Conservation (phyloP, 2,888 invertebrate genomes). For the Acleris cristana region DNA sequence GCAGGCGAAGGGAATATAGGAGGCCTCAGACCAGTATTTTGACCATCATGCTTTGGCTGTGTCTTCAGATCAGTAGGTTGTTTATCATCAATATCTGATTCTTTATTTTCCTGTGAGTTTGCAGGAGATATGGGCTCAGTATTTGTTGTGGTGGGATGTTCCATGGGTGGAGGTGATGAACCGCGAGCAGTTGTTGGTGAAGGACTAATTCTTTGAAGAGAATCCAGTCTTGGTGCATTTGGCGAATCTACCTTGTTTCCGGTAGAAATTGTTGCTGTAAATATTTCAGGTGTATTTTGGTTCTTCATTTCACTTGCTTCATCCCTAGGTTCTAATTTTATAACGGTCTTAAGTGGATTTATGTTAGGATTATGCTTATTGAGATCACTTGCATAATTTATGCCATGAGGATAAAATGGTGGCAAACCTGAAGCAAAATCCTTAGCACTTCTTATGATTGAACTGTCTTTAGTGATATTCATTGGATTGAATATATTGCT, state of each 20-base stretch:
- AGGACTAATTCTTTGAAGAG: slow-evolving; percentile 75
- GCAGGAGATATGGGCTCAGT: slow-evolving; percentile 77
- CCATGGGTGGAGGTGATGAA: slow-evolving; percentile 74
- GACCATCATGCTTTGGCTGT: slow-evolving; percentile 68
- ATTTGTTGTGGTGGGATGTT: slow-evolving; percentile 69
- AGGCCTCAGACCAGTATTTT: slow-evolving; percentile 59
- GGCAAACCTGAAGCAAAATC: slow-evolving; percentile 72
- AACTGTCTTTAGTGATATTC: slow-evolving; percentile 73
- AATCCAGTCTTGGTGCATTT: slow-evolving; percentile 70
- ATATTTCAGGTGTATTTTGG: slow-evolving; percentile 78
- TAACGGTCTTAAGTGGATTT: slow-evolving; percentile 79
- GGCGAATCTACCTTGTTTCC: slow-evolving; percentile 75
- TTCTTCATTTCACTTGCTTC: slow-evolving; percentile 74
- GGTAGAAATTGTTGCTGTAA: slow-evolving; percentile 77
- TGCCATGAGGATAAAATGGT: slow-evolving; percentile 70
- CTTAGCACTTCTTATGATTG: slow-evolving; percentile 75
- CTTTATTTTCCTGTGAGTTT: slow-evolving; percentile 74
- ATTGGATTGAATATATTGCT: slow-evolving; percentile 74
- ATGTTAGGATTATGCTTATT: slow-evolving; percentile 74
- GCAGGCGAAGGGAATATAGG: slow-evolving; percentile 69
- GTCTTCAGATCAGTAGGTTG: slow-evolving; percentile 77
- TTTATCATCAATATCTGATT: slow-evolving; percentile 73
- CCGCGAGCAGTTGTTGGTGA: slow-evolving; percentile 72
- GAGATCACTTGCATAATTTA: slow-evolving; percentile 71
- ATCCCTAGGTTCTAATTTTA: slow-evolving; percentile 80